Percentiles rank a stretch among this genome's conserved stretches.
Evolutionary conservation across 2,113 vertebrate genomes (phyloP).

Genomic region (Acanthisitta chloris): DNA sequence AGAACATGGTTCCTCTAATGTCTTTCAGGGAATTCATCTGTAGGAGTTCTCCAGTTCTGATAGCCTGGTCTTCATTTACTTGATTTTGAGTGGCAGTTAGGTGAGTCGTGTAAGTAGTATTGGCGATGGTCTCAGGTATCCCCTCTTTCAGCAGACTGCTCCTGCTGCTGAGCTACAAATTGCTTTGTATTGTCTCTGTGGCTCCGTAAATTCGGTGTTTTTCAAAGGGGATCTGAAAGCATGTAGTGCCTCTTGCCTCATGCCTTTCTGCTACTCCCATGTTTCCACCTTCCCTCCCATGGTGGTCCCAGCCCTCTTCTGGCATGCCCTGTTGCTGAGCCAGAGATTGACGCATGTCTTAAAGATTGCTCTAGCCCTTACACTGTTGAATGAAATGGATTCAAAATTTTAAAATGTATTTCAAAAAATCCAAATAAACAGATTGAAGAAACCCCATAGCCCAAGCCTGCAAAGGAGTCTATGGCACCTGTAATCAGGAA

Average conservation of each 20-base stretch:
- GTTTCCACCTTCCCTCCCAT: background rate
- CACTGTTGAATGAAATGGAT: background rate
- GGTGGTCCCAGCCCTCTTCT: background rate
- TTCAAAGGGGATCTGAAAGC: background rate
- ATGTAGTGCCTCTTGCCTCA: background rate
- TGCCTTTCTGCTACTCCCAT: background rate
- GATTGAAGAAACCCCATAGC: background rate
- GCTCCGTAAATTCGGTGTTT: background rate
- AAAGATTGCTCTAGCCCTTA: background rate
- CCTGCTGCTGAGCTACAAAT: background rate
- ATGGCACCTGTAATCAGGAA: background rate
- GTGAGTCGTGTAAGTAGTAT: background rate
- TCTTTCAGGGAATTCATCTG: background rate
- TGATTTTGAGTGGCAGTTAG: background rate
- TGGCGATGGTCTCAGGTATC: background rate
- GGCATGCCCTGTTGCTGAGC: background rate
- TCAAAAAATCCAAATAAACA: background rate
- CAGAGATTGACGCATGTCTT: rapidly evolving
- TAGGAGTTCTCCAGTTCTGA: background rate
- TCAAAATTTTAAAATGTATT: background rate
- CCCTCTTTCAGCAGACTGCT: background rate
- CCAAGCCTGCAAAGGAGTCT: background rate
- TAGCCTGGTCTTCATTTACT: background rate
- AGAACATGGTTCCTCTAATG: background rate
- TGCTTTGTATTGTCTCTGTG: background rate